Base-by-base conservation (phyloP, 2,888 invertebrate species). In the Cerastis rubricosa region DNA sequence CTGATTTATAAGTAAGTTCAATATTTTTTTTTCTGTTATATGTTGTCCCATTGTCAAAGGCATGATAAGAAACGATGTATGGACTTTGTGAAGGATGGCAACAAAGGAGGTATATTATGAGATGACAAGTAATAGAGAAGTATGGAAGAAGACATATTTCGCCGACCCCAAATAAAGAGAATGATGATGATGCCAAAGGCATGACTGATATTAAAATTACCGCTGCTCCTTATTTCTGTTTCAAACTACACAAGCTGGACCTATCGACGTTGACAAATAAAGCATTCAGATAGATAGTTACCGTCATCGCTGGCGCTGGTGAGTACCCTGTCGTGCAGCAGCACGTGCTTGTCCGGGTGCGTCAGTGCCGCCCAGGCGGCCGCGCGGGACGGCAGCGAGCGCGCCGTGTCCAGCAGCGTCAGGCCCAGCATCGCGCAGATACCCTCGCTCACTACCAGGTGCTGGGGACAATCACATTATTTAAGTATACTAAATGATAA, bases 301-400 rank as follows among this genome's bases (percentile, higher is more conserved):
- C 97, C 98, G 87, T 98, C 98, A 85, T 98, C 98, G 22, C 97
- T 94, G 63, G 98, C 98, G 17, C 98, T 97, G 22, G 97, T 91
- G 61, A 99, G 95, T 92, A 98, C 98, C 89, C 98, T 98, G 86
- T 99, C 99, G 71, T 98, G 98, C 66, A 99, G 97, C 92, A 99
- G 98, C 76, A 98, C 96, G 90, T 98, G 98, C 90, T 98, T 98
- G 76, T 98, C 98, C 89, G 97, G 97, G 93, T 98, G 98, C 61
- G 97, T 91, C n/a, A 98, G 94, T 67, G 98, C 96, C 59, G 96
- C 97, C 98, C 98, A 98, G 86, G 98, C 94, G 54, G 95, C 76
- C 49, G 74, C 79, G 69, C 83, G 3, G 6, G 93, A n/a, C n/a
- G n/a, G 88, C 89, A 94, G 91, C 87, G 86, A 81, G 76, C 91